Evolutionary conservation across 2,888 invertebrate species (phyloP).

Genomic region (Sicus ferrugineus): DNA sequence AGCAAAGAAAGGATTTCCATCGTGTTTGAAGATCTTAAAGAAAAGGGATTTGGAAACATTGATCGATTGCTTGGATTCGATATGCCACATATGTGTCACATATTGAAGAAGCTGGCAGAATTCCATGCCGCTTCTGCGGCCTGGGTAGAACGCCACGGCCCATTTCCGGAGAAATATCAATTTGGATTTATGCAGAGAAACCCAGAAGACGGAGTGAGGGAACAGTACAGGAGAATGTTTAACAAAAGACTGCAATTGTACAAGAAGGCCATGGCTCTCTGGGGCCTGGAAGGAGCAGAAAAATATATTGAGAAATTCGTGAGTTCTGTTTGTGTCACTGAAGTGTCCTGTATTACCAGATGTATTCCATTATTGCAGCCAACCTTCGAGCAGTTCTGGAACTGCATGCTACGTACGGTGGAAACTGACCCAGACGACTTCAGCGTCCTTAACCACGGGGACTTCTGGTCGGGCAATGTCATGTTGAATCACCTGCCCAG

Average conservation of each 20-base stretch:
- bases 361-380: constrained; percentile 44
- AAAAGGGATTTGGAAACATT: constrained; percentile 47
- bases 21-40: constrained; percentile 55
- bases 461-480: constrained; percentile 61
- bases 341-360: neutral
- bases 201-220: constrained; percentile 32
- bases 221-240: constrained; percentile 6
- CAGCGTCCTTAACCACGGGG: constrained; percentile 61
- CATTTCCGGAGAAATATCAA: constrained; percentile 45
- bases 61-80: constrained; percentile 55
- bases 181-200: constrained; percentile 44
- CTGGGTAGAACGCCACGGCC: constrained; percentile 50
- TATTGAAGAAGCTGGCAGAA: constrained; percentile 54
- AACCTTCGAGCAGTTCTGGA: constrained; percentile 57
- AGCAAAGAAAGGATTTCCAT: constrained; percentile 48
- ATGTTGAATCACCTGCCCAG: constrained; percentile 52
- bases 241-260: constrained; percentile 51
- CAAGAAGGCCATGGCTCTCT: constrained; percentile 53
- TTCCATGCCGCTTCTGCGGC: constrained; percentile 59
- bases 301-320: constrained; percentile 53
- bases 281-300: constrained; percentile 53
- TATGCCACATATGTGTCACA: constrained; percentile 50
- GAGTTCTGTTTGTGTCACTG: constrained; percentile 37
- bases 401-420: constrained; percentile 52
- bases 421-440: constrained; percentile 52